A percentile compares a stretch with the other conserved stretches of the same genome.
Evolutionary conservation across 2,113 vertebrate genomes (phyloP).

Genomic region (Synchiropus splendidus): DNA sequence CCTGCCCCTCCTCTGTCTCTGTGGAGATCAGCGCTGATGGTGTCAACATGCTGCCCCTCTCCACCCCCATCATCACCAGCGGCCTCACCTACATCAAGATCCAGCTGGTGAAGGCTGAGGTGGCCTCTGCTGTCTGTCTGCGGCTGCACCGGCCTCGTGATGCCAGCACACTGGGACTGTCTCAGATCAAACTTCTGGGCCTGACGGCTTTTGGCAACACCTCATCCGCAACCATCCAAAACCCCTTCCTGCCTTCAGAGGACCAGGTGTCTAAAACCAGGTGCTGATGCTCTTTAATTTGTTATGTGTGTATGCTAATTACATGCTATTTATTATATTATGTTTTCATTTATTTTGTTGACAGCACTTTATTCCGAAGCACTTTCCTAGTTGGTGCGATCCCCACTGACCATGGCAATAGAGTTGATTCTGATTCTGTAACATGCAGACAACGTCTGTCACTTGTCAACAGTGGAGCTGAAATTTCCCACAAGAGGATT

Average conservation of each 20-base stretch:
- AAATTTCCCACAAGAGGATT: too few species aligned
- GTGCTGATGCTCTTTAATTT: constrained; percentile 57
- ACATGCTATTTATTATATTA: too few species aligned
- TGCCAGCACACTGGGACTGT: constrained; percentile 91
- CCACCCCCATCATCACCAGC: constrained; percentile 90
- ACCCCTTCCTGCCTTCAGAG: constrained; percentile 96
- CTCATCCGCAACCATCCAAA: constrained; percentile 94
- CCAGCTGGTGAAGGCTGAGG: constrained; percentile 94
- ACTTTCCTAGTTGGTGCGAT: too few species aligned
- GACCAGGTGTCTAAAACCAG: constrained; percentile 99
- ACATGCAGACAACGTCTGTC: too few species aligned
- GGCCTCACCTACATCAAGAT: constrained; percentile 98
- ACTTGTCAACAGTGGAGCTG: too few species aligned
- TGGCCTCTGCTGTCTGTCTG: constrained; percentile 92
- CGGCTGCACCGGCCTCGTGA: constrained; percentile 91
- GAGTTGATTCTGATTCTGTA: too few species aligned
- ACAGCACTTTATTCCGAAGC: too few species aligned
- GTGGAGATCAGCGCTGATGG: constrained; percentile 97
- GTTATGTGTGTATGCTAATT: neutral
- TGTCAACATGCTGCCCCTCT: constrained; percentile 94
- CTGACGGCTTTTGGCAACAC: constrained; percentile 96
- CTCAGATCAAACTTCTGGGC: constrained; percentile 92
- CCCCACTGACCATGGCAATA: too few species aligned
- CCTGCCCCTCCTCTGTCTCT: constrained; percentile 94
- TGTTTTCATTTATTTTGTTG: too few species aligned